phyloP scores from a whole-genome alignment of 2,888 invertebrate genomes.

The Tenthredo distinguenda region DNA sequence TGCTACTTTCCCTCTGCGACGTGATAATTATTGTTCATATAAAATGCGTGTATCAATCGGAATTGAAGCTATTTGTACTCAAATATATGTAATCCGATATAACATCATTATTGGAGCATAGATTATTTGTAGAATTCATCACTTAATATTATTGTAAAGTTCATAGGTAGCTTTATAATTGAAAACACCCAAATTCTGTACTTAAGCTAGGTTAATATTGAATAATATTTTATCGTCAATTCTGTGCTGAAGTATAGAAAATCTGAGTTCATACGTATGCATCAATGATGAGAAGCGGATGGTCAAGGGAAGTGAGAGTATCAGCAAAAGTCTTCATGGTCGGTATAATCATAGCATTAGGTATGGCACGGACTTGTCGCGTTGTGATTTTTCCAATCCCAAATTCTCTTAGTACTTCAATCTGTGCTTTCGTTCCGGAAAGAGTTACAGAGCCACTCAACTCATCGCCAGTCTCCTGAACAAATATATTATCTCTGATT shows the following conservation, averaged over 20 bases:
- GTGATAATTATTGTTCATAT: background rate
- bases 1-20: background rate
- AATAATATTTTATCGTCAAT: too few species aligned
- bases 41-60: background rate
- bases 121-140: too few species aligned
- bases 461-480: conserved; percentile 59
- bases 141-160: background rate
- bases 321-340: conserved; percentile 52
- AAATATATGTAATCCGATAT: too few species aligned
- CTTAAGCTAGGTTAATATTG: too few species aligned
- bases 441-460: conserved; percentile 63
- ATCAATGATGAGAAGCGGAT: background rate
- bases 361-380: conserved; percentile 67
- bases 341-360: conserved; percentile 63
- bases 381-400: conserved; percentile 62
- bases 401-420: conserved; percentile 65
- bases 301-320: background rate
- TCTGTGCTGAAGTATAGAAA: background rate
- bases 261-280: conserved; percentile 3
- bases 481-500: background rate
- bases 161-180: too few species aligned
- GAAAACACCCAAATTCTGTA: too few species aligned
- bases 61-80: too few species aligned
- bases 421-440: conserved; percentile 62
- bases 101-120: too few species aligned